A percentile compares a stretch with the other conserved stretches of the same genome.
phyloP scores from a whole-genome alignment of 2,797 vertebrate species.

The Scomberomorus guttatus region DNA sequence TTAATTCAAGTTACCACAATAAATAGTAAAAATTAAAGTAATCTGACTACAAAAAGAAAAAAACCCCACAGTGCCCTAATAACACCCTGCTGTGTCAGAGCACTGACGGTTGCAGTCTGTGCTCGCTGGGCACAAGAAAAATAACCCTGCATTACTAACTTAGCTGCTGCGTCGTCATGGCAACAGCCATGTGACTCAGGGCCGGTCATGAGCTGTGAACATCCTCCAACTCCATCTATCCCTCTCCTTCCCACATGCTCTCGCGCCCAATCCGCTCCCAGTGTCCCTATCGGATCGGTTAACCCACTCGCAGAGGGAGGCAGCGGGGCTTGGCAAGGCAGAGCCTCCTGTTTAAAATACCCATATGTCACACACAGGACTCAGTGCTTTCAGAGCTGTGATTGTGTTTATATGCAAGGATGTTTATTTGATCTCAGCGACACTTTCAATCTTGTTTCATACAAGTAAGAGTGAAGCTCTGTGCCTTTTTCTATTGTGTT shows the following conservation, averaged over 20 bases:
- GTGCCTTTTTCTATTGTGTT: neutral
- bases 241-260: slow-evolving; percentile 59
- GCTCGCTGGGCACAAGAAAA: slow-evolving; percentile 34
- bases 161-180: slow-evolving; percentile 71
- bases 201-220: slow-evolving; percentile 68
- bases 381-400: neutral
- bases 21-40: neutral
- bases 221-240: slow-evolving; percentile 61
- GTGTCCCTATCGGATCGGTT: slow-evolving; percentile 44
- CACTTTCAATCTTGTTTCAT: neutral
- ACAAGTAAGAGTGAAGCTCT: neutral
- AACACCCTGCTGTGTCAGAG: slow-evolving; percentile 13
- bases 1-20: neutral
- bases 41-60: slow-evolving; percentile 14
- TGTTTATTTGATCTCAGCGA: neutral
- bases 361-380: slow-evolving; percentile 45
- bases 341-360: slow-evolving; percentile 45
- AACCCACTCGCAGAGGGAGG: slow-evolving; percentile 68
- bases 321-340: slow-evolving; percentile 61
- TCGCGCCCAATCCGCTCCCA: slow-evolving; percentile 63
- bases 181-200: slow-evolving; percentile 77
- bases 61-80: neutral
- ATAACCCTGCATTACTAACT: slow-evolving; percentile 70
- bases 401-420: neutral
- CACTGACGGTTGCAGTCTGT: slow-evolving; percentile 19